Base-by-base conservation (phyloP, 2,888 invertebrate genomes). In the Erebia aethiops region DNA sequence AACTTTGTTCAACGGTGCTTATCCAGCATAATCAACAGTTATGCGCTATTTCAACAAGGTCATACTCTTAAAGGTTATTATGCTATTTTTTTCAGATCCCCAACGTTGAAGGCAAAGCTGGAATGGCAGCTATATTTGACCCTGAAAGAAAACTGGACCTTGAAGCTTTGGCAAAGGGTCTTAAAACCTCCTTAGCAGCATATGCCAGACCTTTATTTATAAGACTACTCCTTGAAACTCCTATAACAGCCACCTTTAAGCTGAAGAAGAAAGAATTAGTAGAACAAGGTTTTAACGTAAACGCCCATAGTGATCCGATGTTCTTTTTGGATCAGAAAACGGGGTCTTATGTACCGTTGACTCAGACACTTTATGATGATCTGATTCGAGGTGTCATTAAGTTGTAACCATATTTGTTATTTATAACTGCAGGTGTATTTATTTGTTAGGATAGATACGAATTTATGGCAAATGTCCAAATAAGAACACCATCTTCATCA, bases 91-190 rank as follows among this genome's bases (percentile, higher is more conserved):
- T 67, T 26, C 85, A 97, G 97, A 94, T 97, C 66, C 97, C 97
- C 0, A 94, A 96, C 74, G 92, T 95, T 1, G 97, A 98, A 89
- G 99, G 99, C 0, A 95, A 96, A 85, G 98, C 98, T 1, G 99
- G 99, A 5, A 99, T 99, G 99, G 98, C 96, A 0, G 97, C 98
- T 0, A 96, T 99, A 67, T 96, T 97, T 0, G 97, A 98, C 81
- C 94, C 95, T 0, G 94, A 95, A 2, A 92, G 93, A 14, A 94
- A 94, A 67, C 80, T 97, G 13, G 95, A 97, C 80, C 84, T 97
- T 14, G 82, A 90, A 2, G 85, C 91, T 0, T 76, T 93, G n/a
- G 78, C 87, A 0, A 85, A 87, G 75, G 88, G 89, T 1, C 75
- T 93, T 0, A 86, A 81, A 21, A 77, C 95, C n/a, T 94, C 95